These are phyloP conservation scores for Arrhopalites spinosus DNA, from an alignment of 2,888 invertebrate species.

Conservation along the genomic window DNA sequence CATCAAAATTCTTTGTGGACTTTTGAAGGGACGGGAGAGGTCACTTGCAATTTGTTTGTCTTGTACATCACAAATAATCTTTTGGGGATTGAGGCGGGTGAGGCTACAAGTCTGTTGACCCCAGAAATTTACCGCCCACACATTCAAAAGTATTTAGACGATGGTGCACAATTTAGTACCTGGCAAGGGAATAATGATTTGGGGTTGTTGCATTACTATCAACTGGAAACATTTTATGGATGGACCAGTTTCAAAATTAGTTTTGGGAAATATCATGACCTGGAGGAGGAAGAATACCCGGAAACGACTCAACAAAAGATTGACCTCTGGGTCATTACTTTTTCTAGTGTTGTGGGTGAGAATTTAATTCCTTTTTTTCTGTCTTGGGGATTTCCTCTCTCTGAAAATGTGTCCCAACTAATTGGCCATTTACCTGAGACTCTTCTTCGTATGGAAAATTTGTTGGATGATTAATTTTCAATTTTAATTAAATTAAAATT, in stretches of 20 bases:
- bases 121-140: not conserved
- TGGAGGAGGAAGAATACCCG: slow-evolving; percentile 26
- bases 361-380: slow-evolving; percentile 30
- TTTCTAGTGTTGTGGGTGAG: slow-evolving; percentile 35
- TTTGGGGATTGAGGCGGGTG: slow-evolving; percentile 12
- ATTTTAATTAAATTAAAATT: too few species aligned
- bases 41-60: slow-evolving; percentile 39
- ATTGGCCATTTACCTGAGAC: not conserved
- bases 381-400: slow-evolving; percentile 35
- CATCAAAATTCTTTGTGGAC: slow-evolving; percentile 38
- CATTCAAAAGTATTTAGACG: slow-evolving; percentile 9
- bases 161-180: slow-evolving; percentile 14
- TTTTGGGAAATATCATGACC: slow-evolving; percentile 26
- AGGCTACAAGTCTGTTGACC: slow-evolving; percentile 12
- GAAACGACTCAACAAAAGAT: slow-evolving; percentile 33
- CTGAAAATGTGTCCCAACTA: not conserved
- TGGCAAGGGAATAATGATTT: slow-evolving; percentile 25
- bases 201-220: slow-evolving; percentile 31
- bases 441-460: not conserved
- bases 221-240: slow-evolving; percentile 35
- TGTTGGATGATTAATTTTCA: too few species aligned
- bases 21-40: slow-evolving; percentile 34
- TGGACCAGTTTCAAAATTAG: slow-evolving; percentile 37
- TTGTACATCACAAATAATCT: slow-evolving; percentile 33
- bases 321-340: slow-evolving; percentile 33